phyloP scores from a whole-genome alignment of 2,888 invertebrate genomes.

The Andrena dorsata region DNA sequence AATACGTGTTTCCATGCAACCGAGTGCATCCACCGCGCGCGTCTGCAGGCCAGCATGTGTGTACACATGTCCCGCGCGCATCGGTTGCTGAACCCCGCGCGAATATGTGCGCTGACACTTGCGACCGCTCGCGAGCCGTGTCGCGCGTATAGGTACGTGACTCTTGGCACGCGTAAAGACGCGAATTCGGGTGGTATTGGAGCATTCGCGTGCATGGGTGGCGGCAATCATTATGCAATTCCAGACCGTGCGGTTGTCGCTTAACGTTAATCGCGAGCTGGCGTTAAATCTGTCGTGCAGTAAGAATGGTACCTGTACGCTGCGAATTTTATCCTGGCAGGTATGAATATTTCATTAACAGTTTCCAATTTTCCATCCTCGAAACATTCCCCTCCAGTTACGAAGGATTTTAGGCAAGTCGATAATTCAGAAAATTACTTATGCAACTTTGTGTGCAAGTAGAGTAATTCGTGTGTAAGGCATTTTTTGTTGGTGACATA shows the following conservation, averaged over 20 bases:
- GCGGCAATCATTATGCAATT: background rate
- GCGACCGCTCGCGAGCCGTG: background rate
- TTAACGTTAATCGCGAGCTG: background rate
- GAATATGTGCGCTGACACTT: constrained; percentile 5
- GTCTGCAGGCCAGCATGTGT: constrained; percentile 17
- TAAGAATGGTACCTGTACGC: too few relatives aligned
- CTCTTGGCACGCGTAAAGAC: background rate
- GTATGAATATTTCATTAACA: too few relatives aligned
- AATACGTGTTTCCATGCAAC: constrained; percentile 42
- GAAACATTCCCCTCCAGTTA: too few relatives aligned
- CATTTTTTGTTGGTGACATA: too few relatives aligned
- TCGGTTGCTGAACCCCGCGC: background rate
- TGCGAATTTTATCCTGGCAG: too few relatives aligned
- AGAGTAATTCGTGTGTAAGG: too few relatives aligned
- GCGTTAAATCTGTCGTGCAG: too few relatives aligned
- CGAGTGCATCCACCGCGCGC: constrained; percentile 26
- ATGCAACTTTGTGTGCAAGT: too few relatives aligned
- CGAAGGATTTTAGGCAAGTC: too few relatives aligned
- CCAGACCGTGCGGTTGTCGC: background rate
- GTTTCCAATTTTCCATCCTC: too few relatives aligned
- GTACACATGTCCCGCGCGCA: constrained; percentile 22
- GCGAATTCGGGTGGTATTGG: too few relatives aligned
- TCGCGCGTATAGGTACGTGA: background rate
- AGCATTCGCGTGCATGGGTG: background rate
- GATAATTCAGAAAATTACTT: too few relatives aligned